These are phyloP conservation scores for Dendrolimus punctatus DNA, from an alignment of 1,140 invertebrate species.

Conservation along the genomic window DNA sequence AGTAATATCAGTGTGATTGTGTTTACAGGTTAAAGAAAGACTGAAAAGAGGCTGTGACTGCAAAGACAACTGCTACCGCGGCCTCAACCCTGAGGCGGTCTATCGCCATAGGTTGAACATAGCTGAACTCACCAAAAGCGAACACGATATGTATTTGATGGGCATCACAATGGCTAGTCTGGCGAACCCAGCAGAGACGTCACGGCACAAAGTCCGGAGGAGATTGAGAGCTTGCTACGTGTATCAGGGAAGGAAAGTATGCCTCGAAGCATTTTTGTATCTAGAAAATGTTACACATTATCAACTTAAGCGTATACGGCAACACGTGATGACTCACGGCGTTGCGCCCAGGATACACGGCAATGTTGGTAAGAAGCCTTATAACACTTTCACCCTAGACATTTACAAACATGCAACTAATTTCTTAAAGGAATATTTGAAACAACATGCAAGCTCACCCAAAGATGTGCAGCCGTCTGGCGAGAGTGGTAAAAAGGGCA, in stretches of 20 bases:
- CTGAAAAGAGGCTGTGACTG: constrained; percentile 83
- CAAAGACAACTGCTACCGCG: constrained; percentile 82
- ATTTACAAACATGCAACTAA: constrained; percentile 84
- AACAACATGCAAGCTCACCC: constrained; percentile 62
- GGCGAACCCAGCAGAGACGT: constrained; percentile 81
- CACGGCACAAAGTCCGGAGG: constrained; percentile 80
- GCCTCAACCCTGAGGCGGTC: constrained; percentile 80
- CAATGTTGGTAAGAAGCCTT: constrained; percentile 86
- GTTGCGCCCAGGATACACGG: constrained; percentile 84
- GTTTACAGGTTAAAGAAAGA: constrained; percentile 76
- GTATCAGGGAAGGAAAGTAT: constrained; percentile 83
- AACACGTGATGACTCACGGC: constrained; percentile 84
- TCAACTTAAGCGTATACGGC: constrained; percentile 83
- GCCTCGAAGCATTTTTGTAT: constrained; percentile 84
- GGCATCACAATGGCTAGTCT: constrained; percentile 86
- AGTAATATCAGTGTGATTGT: constrained; percentile 6
- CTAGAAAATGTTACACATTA: constrained; percentile 87
- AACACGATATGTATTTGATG: constrained; percentile 85
- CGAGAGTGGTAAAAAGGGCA: constrained; percentile 58
- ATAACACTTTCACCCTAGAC: constrained; percentile 85
- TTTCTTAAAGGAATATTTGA: constrained; percentile 81
- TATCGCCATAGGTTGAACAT: constrained; percentile 84
- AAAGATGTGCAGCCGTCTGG: constrained; percentile 74
- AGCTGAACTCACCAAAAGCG: constrained; percentile 83
- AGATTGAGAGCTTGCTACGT: constrained; percentile 82